phyloP scores from a whole-genome alignment of 1,140 invertebrate genomes.

The Anastrepha obliqua region DNA sequence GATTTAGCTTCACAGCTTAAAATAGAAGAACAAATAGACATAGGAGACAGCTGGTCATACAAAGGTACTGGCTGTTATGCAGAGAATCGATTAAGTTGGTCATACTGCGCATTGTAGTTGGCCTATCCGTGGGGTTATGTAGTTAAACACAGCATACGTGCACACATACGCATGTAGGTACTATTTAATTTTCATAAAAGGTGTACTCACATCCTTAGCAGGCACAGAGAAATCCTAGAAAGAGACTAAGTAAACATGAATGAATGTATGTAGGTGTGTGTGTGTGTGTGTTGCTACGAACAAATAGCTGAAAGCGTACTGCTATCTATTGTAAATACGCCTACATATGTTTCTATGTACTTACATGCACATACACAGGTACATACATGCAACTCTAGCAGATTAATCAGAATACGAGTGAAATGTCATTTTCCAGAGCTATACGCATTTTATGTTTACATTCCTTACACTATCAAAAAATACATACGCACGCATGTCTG shows the following conservation, averaged over 20 bases:
- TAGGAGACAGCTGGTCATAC: too few relatives aligned
- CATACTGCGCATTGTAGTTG: too few relatives aligned
- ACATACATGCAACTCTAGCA: not conserved
- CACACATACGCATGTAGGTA: too few relatives aligned
- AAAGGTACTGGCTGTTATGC: too few relatives aligned
- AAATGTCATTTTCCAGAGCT: conserved; percentile 21
- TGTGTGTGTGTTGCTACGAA: not conserved
- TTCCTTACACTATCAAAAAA: not conserved
- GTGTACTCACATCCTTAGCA: too few relatives aligned
- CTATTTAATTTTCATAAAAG: too few relatives aligned
- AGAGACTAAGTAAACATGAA: not conserved
- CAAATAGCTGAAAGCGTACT: not conserved
- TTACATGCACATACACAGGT: not conserved
- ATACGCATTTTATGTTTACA: conserved; percentile 5
- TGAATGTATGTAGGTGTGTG: not conserved
- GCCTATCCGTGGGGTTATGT: too few relatives aligned
- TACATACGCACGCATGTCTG: not conserved
- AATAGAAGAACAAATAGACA: too few relatives aligned
- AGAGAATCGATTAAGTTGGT: too few relatives aligned
- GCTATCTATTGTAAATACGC: not conserved
- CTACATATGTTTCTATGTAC: not conserved
- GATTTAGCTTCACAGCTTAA: too few relatives aligned
- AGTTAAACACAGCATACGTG: too few relatives aligned
- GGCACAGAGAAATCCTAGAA: not conserved
- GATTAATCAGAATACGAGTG: not conserved